Evolutionary conservation across 2,113 vertebrate genomes (phyloP).

Genomic region (Urocitellus parryii): DNA sequence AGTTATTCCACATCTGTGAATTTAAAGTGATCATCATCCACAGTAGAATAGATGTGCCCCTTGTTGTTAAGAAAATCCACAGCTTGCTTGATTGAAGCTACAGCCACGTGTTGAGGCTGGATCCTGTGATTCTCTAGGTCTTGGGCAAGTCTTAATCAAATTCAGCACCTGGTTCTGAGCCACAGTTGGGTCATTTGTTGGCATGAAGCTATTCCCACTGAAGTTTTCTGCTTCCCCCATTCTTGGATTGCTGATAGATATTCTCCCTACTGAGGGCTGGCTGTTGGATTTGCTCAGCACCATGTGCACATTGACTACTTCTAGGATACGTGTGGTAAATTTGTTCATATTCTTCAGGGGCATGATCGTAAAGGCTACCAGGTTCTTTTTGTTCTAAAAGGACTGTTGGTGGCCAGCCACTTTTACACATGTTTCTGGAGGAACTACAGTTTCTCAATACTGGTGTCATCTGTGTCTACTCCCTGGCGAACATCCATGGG

Average conservation of each 20-base stretch:
- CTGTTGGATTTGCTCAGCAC: conserved; percentile 86
- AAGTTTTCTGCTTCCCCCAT: conserved; percentile 82
- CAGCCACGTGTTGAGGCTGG: conserved; percentile 90
- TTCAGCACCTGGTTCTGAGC: conserved; percentile 96
- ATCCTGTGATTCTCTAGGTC: conserved; percentile 91
- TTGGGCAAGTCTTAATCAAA: conserved; percentile 94
- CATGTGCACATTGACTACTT: conserved; percentile 96
- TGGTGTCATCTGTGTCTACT: conserved; percentile 83
- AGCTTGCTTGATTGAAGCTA: conserved; percentile 93
- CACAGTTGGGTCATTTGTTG: conserved; percentile 91
- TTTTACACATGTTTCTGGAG: conserved; percentile 95
- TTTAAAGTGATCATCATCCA: conserved; percentile 98
- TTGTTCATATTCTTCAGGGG: conserved; percentile 97
- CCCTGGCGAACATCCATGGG: no score
- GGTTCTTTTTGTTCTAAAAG: conserved; percentile 96
- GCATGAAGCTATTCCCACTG: conserved; percentile 85
- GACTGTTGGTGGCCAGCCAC: conserved; percentile 92
- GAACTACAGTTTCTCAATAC: conserved; percentile 93
- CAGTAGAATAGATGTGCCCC: conserved; percentile 98
- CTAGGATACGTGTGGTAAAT: conserved; percentile 95
- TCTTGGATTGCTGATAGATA: conserved; percentile 61
- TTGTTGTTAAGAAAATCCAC: conserved; percentile 97
- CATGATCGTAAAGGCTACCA: conserved; percentile 95
- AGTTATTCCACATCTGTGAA: conserved; percentile 93
- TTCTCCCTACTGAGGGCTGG: conserved; percentile 66